Base-by-base conservation (phyloP, 2,113 vertebrate species). In the Dinomys branickii region DNA sequence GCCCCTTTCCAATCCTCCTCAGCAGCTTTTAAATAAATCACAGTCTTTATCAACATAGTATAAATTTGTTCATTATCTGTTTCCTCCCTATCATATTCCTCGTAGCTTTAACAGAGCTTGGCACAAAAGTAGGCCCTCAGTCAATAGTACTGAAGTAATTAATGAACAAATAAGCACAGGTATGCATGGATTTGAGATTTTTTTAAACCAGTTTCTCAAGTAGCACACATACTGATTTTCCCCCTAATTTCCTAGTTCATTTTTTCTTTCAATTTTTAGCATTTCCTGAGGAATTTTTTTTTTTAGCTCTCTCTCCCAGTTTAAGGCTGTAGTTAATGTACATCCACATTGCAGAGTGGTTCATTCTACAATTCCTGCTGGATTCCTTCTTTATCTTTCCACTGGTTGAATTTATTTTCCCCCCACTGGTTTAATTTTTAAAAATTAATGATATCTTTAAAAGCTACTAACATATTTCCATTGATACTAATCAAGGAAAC, bases 341-440 rank as follows among this genome's bases (percentile, higher is more conserved):
- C 35, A 47, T 24, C 30, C 54, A 63, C 20, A 3, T 3, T 30
- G 28, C 85, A 88, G 54, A 94, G 41, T 44, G 80, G 63, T 44
- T 81, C 65, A 44, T 54, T 24, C 73, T 47, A 83, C 78, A 93
- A 95, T 93, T 28, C 26, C 26, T 71, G 30, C 44, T 71, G 59
- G 22, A 44, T 91, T 85, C 92, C 67, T 59, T 47, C 47, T 91
- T 93, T 94, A 61, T 35, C 41, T 88, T 97, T 84, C 63, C 9
- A n/a, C 0, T 90, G 28, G 28, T 95, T 88, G 80, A 35, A 56
- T 58, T 80, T 28, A 26, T 50, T 50, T 50, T 50, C 9, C 47
- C 47, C 20, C 17, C 3, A 58, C 56, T 19, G 6, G 56, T 58
- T 58, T 58, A 58, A 61, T 61, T 61, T 50, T 50, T 50, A 65